Evolutionary conservation across 2,888 invertebrate genomes (phyloP).

Genomic region (Lacanobia wlatinum): DNA sequence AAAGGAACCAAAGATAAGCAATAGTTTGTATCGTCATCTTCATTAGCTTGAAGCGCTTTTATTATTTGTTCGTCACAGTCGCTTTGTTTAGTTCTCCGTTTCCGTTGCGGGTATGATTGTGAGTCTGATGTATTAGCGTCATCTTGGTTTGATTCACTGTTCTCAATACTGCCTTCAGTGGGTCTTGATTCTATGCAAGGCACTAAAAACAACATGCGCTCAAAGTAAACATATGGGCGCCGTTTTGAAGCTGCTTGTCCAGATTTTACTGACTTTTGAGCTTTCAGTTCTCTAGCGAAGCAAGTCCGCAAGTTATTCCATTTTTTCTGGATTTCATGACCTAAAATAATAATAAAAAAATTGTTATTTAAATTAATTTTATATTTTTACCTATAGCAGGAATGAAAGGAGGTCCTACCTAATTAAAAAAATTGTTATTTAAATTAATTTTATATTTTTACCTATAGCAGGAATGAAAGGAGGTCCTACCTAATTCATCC

Average conservation of each 20-base stretch:
- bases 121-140: not conserved
- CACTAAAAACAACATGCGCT: constrained; percentile 19
- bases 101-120: constrained; percentile 14
- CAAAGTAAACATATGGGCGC: constrained; percentile 20
- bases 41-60: constrained; percentile 27
- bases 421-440: not conserved
- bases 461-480: no score
- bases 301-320: constrained; percentile 6
- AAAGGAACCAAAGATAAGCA: constrained; percentile 30
- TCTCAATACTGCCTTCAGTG: constrained; percentile 21
- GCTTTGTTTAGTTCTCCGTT: constrained; percentile 15
- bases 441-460: not conserved
- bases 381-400: not conserved
- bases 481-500: no score
- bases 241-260: constrained; percentile 20
- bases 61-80: constrained; percentile 15
- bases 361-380: not conserved
- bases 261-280: constrained; percentile 15
- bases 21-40: constrained; percentile 25
- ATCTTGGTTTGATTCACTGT: constrained; percentile 19
- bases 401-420: no score
- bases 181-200: constrained; percentile 20
- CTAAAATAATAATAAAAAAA: not conserved
- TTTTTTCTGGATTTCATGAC: constrained; percentile 2
- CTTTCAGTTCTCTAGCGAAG: constrained; percentile 15